phyloP scores from a whole-genome alignment of 2,797 vertebrate genomes.

The Neopelma chrysocephalum region DNA sequence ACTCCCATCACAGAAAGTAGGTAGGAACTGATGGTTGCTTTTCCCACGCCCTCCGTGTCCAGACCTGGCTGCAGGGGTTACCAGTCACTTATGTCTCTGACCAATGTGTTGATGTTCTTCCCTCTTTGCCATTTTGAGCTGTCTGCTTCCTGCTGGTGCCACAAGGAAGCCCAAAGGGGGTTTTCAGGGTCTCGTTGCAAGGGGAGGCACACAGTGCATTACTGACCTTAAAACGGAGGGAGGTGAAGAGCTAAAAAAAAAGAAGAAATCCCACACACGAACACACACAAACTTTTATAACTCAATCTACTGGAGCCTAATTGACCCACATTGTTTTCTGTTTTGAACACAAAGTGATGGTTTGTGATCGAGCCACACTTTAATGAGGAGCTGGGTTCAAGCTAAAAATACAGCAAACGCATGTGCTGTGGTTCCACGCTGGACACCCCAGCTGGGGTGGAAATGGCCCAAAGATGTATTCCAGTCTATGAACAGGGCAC shows the following conservation, averaged over 20 bases:
- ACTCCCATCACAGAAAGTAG: background rate
- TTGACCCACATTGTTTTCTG: constrained; percentile 40
- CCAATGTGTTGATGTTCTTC: background rate
- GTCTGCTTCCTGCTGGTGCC: constrained; percentile 38
- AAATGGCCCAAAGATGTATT: constrained; percentile 57
- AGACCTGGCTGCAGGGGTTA: background rate
- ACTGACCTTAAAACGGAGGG: background rate
- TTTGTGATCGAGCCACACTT: constrained; percentile 44
- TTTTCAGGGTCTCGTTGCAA: background rate
- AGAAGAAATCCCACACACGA: background rate
- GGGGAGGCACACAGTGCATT: background rate
- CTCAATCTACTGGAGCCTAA: background rate
- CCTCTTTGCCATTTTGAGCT: background rate
- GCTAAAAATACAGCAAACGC: constrained; percentile 67
- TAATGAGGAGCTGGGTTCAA: constrained; percentile 31
- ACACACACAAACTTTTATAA: constrained; percentile 6
- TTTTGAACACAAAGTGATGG: constrained; percentile 51
- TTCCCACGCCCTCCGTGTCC: background rate
- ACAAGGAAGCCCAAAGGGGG: background rate
- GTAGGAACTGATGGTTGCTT: background rate
- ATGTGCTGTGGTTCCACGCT: constrained; percentile 14
- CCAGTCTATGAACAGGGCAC: constrained; percentile 73
- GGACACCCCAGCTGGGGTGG: constrained; percentile 73
- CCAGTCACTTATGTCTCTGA: background rate
- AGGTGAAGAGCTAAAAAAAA: background rate